Base-by-base conservation (phyloP, 1,140 invertebrate species). In the Metaphire vulgaris region DNA sequence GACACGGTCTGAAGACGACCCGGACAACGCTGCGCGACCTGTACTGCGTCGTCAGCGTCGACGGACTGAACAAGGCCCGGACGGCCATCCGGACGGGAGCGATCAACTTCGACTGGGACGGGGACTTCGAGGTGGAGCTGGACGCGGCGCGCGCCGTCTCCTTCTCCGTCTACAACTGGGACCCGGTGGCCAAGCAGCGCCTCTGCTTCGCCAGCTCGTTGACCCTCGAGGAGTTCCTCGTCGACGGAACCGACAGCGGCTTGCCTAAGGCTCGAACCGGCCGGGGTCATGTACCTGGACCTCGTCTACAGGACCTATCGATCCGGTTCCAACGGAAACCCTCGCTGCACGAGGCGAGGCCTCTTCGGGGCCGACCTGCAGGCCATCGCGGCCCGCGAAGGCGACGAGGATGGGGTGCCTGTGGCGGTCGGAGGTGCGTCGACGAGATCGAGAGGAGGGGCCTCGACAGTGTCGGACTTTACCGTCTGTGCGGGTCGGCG, bases 91-190 rank as follows among this genome's bases (percentile, higher is more conserved):
- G 96, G 69, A 97, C 94, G 14, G 96, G 96, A 30, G 96, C 98
- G 84, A 89, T 97, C 16, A 94, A 96, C 83, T 99, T 99, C 85
- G 96, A 98, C 86, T 99, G 97, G 97, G 95, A 98, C 82, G 97
- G 99, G 87, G 95, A 94, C 31, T 99, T 99, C 82, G 97, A 99
- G 85, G 88, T 99, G 77, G 97, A 99, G 83, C 87, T 99, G 65
- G 93, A 97, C 31, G 92, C 92, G 79, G 97, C 97, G 81, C 91
- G 92, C 79, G 93, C 98, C 85, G 88, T 99, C 64, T 95, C 98
- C 81, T 92, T 99, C 79, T 89, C 99, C 69, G 94, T 99, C 21
- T 99, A 99, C 86, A 97, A 95, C 0, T 99, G 96, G 96, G 96
- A 98, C 88, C 95, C 95, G 21, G 85, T 86, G 81, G 86, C 85